Evolutionary conservation across 2,113 vertebrate species (phyloP), one percentile per base, ranked within the genome.

Genomic region (Argyrosomus japonicus): DNA sequence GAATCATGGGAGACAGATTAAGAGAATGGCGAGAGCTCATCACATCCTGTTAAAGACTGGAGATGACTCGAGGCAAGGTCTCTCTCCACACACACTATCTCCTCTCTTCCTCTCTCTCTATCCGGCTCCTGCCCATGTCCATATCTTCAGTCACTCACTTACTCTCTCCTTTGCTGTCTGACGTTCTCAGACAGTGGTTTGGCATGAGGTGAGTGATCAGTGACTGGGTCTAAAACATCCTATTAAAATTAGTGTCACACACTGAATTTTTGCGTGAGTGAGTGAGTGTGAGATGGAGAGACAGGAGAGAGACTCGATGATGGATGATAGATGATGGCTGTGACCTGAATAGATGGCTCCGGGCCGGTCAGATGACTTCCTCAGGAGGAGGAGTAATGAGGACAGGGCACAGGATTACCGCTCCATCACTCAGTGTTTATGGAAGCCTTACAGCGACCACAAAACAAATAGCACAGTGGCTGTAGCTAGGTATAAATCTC

Each of bases 1-100:
- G 87, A 91, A 90, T 93, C 92, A 93, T 90, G 83, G 87, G 85
- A 92, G 91, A 89, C 86, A 91, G 92, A 93, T 93, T 92, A 92
- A 87, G 89, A 88, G 89, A 92, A 92, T 76, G 79, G 77, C 71
- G 48, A 90, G 92, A 89, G 88, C 91, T 90, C 93, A 93, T 94
- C 91, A 84, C 88, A 88, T 93, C 93, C 89, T 88, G 85, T 91
- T 93, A 91, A 92, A 89, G 84, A 92, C 53, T 74, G 83, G 75
- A 83, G 83, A 90, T 88, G 84, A 91, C 90, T 92, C 2, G 62
- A 88, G 91, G 92, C 92, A 85, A 90, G 84, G 90, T 89, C 87
- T 89, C 73, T 36, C 25, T 54, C 60, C 43, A 67, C 75, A 21
- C 58, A 47, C n/a, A 1, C 43, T 69, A 6, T 60, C 63, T 21